These are phyloP conservation scores for Nomada hirtipes DNA, from an alignment of 2,888 invertebrate genomes.

Conservation along the genomic window DNA sequence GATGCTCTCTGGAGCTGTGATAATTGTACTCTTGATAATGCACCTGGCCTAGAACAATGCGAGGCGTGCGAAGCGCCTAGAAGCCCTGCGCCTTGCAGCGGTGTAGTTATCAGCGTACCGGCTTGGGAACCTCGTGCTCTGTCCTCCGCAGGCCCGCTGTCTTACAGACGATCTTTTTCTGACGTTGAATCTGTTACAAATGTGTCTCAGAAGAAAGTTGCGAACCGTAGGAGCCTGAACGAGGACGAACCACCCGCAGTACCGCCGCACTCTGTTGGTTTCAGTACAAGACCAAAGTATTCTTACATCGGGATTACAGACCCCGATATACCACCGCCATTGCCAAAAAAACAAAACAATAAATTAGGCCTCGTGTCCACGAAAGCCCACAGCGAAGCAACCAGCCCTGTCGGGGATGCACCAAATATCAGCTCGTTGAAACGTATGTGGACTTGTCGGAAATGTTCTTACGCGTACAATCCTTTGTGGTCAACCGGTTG, in stretches of 20 bases:
- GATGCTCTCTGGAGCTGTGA: slow-evolving; percentile 88
- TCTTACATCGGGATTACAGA: slow-evolving; percentile 82
- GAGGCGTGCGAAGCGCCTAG: slow-evolving; percentile 91
- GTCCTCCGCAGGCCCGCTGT: slow-evolving; percentile 81
- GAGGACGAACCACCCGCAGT: slow-evolving; percentile 87
- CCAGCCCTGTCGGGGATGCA: slow-evolving; percentile 78
- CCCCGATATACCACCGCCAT: slow-evolving; percentile 82
- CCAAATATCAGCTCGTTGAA: slow-evolving; percentile 78
- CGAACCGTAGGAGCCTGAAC: slow-evolving; percentile 84
- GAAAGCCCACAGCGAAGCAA: slow-evolving; percentile 79
- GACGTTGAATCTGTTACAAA: slow-evolving; percentile 82
- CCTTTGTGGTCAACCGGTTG: slow-evolving; percentile 92
- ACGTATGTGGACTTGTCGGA: slow-evolving; percentile 94
- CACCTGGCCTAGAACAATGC: slow-evolving; percentile 88
- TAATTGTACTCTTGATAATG: slow-evolving; percentile 91
- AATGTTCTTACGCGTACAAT: slow-evolving; percentile 95
- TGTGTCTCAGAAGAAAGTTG: slow-evolving; percentile 85
- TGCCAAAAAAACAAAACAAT: slow-evolving; percentile 82
- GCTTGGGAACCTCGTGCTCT: slow-evolving; percentile 83
- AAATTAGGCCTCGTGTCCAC: slow-evolving; percentile 74
- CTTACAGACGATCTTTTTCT: slow-evolving; percentile 84
- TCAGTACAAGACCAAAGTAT: slow-evolving; percentile 81
- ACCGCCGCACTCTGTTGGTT: slow-evolving; percentile 82
- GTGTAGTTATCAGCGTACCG: slow-evolving; percentile 85
- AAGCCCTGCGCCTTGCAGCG: slow-evolving; percentile 85